Base-by-base conservation (phyloP, 2,888 invertebrate genomes). In the Drosophila pseudotalamancana region DNA sequence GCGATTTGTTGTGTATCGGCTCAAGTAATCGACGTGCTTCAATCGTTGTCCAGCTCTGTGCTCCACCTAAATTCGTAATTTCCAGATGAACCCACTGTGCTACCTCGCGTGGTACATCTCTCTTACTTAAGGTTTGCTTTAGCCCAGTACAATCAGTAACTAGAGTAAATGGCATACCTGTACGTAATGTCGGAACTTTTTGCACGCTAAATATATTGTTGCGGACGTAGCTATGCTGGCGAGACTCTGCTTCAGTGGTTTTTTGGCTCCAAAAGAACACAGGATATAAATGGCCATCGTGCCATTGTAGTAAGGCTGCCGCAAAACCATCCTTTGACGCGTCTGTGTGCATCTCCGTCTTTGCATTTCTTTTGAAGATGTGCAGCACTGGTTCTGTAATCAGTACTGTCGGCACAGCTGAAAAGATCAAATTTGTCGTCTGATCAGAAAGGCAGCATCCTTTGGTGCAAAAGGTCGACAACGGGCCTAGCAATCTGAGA, bases 401-500 rank as follows among this genome's bases (percentile, higher is more conserved):
- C 9, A 56, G 39, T 4, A n/a, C 0, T 42, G n/a, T 23, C 64
- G 64, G n/a, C 75, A 29, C 14, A 49, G n/a, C n/a, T n/a, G n/a
- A n/a, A 1, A 60, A 12, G 0, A 67, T 50, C 12, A 65, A 40
- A 0, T 50, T 9, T 63, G 53, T n/a, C 35, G 18, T 4, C 29
- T 40, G 3, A 68, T 46, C 11, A 31, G 67, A 56, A 3, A n/a
- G 9, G 0, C 12, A 35, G 16, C n/a, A n/a, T 63, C 42, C 9
- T 61, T 64, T 27, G 27, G 3, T 25, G 43, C 1, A 60, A 25
- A 1, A 55, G 21, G 16, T 49, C 19, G 4, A 48, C 54, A 1
- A 67, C 18, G 5, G 45, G 62, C 0, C 40, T 27, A 6, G 48
- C 51, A 1, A 61, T 32, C 1, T 62, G 18, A 12, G 56, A 34